Evolutionary conservation across 2,797 vertebrate genomes (phyloP), one percentile per base, ranked within the genome.

Genomic region (Acropternis orthonyx): DNA sequence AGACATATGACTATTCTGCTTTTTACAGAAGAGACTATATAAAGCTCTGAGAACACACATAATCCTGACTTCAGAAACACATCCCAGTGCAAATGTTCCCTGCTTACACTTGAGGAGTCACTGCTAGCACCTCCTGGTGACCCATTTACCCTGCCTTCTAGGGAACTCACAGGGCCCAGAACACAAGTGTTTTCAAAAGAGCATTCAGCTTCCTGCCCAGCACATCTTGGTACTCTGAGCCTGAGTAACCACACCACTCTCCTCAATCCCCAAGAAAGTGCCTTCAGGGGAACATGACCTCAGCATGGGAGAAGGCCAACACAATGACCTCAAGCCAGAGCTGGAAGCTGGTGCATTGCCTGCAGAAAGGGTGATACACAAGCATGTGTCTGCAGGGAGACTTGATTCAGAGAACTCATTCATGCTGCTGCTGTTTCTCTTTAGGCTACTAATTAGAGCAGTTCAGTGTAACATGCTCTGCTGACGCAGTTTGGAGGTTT

Each of bases 401-500:
- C 21, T 43, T 20, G 43, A 39, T 85, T 69, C 71, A 15, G 56
- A 66, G 69, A 85, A 39, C 76, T 92, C 88, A 80, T 77, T 65
- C 87, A 52, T 51, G 49, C 55, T 34, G 68, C 79, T 82, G 71
- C 23, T 2, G 1, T 82, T 91, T 93, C 84, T 94, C 91, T 94
- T 85, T 49, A 92, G 81, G 72, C 65, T 87, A 66, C 49, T 85
- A 30, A 92, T 83, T 63, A 89, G 78, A 19, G 52, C 93, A 89
- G 82, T 41, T 52, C 78, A 91, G 94, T 0, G 1, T 76, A 83
- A 65, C 0, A 2, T 63, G 48, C 75, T 91, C 26, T 79, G 63
- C 62, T 89, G 77, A 92, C 0, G 5, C 52, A 74, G 28, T 62
- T 51, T 34, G 78, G 65, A 91, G 72, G 48, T 74, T 85, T 68